These are phyloP conservation scores for Holcopasites calliopsidis DNA, from an alignment of 1,140 invertebrate species.

Conservation along the genomic window DNA sequence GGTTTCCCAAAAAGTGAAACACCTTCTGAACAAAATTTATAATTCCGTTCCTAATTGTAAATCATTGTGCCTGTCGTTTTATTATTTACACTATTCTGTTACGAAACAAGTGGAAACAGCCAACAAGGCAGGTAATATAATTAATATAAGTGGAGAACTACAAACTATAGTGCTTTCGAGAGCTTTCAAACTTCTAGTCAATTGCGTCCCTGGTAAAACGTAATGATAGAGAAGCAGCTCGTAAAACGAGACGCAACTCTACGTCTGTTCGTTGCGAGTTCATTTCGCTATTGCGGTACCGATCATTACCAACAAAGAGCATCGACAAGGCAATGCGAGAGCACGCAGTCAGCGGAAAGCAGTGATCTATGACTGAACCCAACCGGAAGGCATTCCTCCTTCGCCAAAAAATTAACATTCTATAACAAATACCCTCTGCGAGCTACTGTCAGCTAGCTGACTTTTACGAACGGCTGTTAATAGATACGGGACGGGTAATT, in stretches of 20 bases:
- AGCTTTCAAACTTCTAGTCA: neutral
- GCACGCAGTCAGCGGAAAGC: neutral
- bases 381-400: constrained; percentile 28
- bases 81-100: too few relatives aligned
- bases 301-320: constrained; percentile 5
- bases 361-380: constrained; percentile 1
- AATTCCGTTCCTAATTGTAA: too few relatives aligned
- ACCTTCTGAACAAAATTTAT: too few relatives aligned
- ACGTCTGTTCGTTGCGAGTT: neutral
- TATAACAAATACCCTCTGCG: neutral
- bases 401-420: neutral
- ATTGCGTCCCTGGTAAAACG: neutral
- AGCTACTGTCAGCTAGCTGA: neutral
- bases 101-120: too few relatives aligned
- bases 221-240: neutral
- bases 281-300: constrained; percentile 19
- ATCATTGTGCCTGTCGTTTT: too few relatives aligned
- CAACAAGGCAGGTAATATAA: too few relatives aligned
- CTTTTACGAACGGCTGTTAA: too few relatives aligned
- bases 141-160: too few relatives aligned
- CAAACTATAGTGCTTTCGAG: too few relatives aligned
- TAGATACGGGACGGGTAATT: neutral
- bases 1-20: too few relatives aligned
- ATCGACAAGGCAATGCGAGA: neutral
- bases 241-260: neutral